These are phyloP conservation scores for Drosophila diplacantha DNA, from an alignment of 2,888 invertebrate species.

Conservation along the genomic window DNA sequence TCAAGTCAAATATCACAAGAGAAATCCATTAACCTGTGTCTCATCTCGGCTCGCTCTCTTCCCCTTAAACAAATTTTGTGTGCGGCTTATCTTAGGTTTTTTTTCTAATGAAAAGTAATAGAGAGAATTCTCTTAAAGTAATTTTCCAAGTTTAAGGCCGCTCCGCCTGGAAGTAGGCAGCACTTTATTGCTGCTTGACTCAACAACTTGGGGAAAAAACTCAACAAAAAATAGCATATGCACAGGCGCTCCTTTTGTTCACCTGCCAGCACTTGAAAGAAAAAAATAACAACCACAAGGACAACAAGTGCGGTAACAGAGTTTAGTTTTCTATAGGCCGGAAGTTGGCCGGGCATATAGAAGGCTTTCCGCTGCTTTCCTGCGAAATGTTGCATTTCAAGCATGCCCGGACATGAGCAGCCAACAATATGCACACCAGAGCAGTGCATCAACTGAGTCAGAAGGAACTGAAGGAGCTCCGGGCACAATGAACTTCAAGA, in stretches of 20 bases:
- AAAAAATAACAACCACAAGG: conserved; percentile 24
- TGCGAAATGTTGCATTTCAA: conserved; percentile 70
- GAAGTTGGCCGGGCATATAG: conserved; percentile 67
- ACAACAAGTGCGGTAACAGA: conserved; percentile 41
- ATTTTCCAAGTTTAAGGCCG: conserved; percentile 61
- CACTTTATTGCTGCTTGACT: conserved; percentile 49
- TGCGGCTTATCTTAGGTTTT: conserved; percentile 33
- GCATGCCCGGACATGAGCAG: conserved; percentile 57
- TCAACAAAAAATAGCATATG: conserved; percentile 54
- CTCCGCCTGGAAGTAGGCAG: conserved; percentile 42
- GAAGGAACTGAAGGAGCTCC: conserved; percentile 14
- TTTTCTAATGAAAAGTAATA: background rate
- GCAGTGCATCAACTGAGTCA: conserved; percentile 24
- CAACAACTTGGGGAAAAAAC: conserved; percentile 27
- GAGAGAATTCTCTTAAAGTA: conserved; percentile 29
- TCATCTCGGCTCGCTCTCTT: conserved; percentile 27
- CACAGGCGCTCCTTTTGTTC: conserved; percentile 57
- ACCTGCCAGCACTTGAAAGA: conserved; percentile 49
- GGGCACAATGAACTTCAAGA: conserved; percentile 20
- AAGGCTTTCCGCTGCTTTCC: conserved; percentile 68
- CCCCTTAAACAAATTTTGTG: conserved; percentile 44
- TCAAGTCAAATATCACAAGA: conserved; percentile 68
- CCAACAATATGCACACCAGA: conserved; percentile 51
- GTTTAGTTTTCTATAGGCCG: conserved; percentile 62
- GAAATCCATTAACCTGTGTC: conserved; percentile 70